Base-by-base conservation (phyloP, 2,888 invertebrate species). In the Pterostichus madidus region DNA sequence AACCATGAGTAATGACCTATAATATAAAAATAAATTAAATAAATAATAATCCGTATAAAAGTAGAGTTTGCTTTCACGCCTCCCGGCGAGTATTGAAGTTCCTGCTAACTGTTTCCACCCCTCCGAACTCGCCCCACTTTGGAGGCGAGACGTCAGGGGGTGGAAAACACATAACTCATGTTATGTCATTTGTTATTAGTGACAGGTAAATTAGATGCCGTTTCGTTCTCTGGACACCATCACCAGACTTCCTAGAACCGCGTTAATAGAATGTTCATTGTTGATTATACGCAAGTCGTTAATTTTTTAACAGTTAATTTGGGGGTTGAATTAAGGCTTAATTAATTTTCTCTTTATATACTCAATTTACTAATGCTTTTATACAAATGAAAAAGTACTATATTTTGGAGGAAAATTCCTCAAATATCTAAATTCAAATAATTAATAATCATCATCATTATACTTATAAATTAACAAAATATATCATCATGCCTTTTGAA, bases 181-280 rank as follows among this genome's bases (percentile, higher is more conserved):
- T 52, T 24, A 8, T 75, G 75, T 75, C 75, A 75, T 75, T 75
- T 75, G 75, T 75, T 75, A 75, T 52, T 75, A 52, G 75, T 75
- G 75, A 75, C 75, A 75, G 75, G 75, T 75, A 75, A 75, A 75
- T 75, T 75, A 75, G 75, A 75, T 24, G 31, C 49, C 31, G 75
- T 75, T 75, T 75, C 10, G 24, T 75, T 75, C 39, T 31, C 64
- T 64, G 35, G 64, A 11, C 64, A 64, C n/a, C 35, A 32, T 35
- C 39, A 0, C 64, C 24, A 24, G 1, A 3, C 24, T 46, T 71
- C 46, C 71, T 44, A 44, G 71, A 49, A 71, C 32, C 0, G 3
- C 8, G 44, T 15, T 59, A 15, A 71, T 71, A 71, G 15, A 59
- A 59, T 1, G 2, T 59, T 59, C 59, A 59, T 24, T 59, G 59